Percentiles rank a stretch among this genome's conserved stretches.
Evolutionary conservation across 1,140 invertebrate genomes (phyloP).

Genomic region (Drosophila funebris): DNA sequence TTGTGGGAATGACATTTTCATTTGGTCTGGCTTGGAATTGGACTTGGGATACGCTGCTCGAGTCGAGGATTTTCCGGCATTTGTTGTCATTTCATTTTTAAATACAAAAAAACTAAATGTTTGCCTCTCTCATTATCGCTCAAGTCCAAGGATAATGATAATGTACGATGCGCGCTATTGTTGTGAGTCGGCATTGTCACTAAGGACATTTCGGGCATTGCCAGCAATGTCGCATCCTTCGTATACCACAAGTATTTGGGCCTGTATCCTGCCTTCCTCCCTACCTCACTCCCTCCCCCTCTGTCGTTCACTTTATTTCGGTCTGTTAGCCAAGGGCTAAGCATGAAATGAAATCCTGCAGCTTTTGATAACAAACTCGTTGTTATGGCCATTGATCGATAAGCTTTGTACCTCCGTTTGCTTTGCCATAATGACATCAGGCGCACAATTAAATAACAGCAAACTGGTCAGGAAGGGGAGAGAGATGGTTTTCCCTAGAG

Average conservation of each 20-base stretch:
- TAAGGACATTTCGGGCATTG: constrained; percentile 55
- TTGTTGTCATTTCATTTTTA: constrained; percentile 51
- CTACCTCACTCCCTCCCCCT: not conserved
- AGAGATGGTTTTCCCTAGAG: not conserved
- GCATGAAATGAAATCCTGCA: constrained; percentile 1
- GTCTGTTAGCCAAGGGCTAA: not conserved
- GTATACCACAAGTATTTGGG: not conserved
- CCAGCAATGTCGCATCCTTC: constrained; percentile 32
- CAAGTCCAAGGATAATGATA: constrained; percentile 77
- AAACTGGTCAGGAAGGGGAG: not conserved
- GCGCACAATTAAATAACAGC: constrained; percentile 11
- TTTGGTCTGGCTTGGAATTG: constrained; percentile 22
- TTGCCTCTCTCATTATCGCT: constrained; percentile 41
- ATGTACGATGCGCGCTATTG: constrained; percentile 48
- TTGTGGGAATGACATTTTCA: constrained; percentile 23
- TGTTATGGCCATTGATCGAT: constrained; percentile 25
- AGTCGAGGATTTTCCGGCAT: constrained; percentile 36
- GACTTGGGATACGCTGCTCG: not conserved
- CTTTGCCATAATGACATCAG: constrained; percentile 4
- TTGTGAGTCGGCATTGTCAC: constrained; percentile 27
- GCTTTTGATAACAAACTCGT: not conserved
- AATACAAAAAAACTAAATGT: constrained; percentile 72
- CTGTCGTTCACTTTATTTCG: not conserved
- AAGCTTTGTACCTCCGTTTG: constrained; percentile 15
- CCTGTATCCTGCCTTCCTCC: no score